phyloP scores from a whole-genome alignment of 2,113 vertebrate genomes.

The Salvator merianae region DNA sequence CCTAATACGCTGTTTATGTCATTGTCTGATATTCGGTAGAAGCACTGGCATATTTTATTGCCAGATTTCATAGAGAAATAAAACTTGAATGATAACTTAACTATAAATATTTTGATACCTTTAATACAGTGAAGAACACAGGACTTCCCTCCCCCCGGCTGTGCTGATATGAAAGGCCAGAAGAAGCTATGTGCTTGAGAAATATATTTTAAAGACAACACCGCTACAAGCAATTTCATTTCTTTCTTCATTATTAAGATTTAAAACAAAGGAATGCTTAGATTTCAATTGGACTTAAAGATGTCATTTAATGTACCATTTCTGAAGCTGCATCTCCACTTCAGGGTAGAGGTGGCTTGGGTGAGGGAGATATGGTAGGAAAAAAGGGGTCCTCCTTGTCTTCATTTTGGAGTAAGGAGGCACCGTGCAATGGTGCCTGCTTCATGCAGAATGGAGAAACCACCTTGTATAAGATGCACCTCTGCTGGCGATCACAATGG shows the following conservation, averaged over 20 bases:
- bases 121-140: conserved; percentile 47
- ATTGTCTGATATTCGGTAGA: conserved; percentile 17
- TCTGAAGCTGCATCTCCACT: too few relatives aligned
- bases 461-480: too few relatives aligned
- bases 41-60: conserved; percentile 17
- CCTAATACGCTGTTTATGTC: conserved; percentile 23
- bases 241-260: neutral
- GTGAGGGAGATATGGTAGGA: too few relatives aligned
- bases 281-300: too few relatives aligned
- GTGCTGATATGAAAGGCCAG: conserved; percentile 46
- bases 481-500: too few relatives aligned
- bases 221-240: neutral
- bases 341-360: too few relatives aligned
- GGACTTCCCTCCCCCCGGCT: conserved; percentile 9
- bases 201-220: conserved; percentile 15
- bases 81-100: conserved; percentile 25
- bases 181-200: neutral
- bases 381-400: too few relatives aligned
- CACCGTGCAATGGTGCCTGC: too few relatives aligned
- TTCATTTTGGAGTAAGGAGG: too few relatives aligned
- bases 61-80: conserved; percentile 36
- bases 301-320: too few relatives aligned
- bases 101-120: conserved; percentile 17
- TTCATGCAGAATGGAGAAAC: too few relatives aligned
- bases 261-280: too few relatives aligned